These are phyloP conservation scores for Pseudorhombus dupliciocellatus DNA, from an alignment of 2,113 vertebrate genomes.

Conservation along the genomic window DNA sequence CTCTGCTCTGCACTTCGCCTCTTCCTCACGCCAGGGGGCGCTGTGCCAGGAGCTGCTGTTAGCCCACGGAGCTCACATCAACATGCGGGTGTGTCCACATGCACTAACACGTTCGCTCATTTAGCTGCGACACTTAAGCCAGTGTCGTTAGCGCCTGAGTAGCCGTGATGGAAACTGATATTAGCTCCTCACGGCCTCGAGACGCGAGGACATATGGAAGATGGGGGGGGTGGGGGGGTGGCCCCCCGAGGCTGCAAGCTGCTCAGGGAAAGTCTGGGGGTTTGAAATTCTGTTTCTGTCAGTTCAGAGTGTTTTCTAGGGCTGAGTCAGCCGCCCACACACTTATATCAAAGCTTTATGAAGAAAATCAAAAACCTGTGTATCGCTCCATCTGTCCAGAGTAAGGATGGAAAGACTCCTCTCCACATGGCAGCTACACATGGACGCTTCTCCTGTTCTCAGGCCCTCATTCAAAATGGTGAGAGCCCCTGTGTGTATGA, in stretches of 20 bases:
- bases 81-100: conserved; percentile 86
- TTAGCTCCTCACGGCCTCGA: conserved; percentile 47
- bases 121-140: not conserved
- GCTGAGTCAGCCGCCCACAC: not conserved
- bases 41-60: conserved; percentile 95
- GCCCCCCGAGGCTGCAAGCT: conserved; percentile 69
- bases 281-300: conserved; percentile 27
- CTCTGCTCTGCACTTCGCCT: conserved; percentile 95
- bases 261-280: conserved; percentile 36
- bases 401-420: conserved; percentile 97
- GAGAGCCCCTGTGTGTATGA: conserved; percentile 49
- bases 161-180: conserved; percentile 60
- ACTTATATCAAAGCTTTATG: not conserved
- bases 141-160: conserved; percentile 40
- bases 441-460: conserved; percentile 96
- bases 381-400: conserved; percentile 78
- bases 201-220: conserved; percentile 66
- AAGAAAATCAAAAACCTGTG: not conserved
- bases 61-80: conserved; percentile 92
- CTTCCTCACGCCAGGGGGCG: conserved; percentile 94
- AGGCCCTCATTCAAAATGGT: conserved; percentile 98
- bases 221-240: conserved; percentile 23
- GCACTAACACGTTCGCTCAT: not conserved
- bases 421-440: conserved; percentile 98
- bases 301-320: conserved; percentile 11